phyloP scores from a whole-genome alignment of 1,140 invertebrate genomes.

The Eubasilissa regina region DNA sequence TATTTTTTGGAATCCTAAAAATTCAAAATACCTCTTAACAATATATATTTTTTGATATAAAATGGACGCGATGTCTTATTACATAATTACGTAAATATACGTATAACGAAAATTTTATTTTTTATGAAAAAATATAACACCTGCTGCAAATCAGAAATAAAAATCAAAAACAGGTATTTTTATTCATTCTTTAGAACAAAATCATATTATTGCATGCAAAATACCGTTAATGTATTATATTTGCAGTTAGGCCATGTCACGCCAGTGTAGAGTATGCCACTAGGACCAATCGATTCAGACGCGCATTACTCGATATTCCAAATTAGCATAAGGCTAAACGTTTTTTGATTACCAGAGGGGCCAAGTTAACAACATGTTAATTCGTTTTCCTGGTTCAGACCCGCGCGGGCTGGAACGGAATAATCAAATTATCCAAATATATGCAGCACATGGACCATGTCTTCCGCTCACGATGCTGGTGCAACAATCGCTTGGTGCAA shows the following conservation, averaged over 20 bases:
- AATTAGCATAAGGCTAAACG: slow-evolving; percentile 57
- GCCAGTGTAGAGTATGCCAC: slow-evolving; percentile 25
- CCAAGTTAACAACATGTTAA: slow-evolving; percentile 54
- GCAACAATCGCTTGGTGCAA: slow-evolving; percentile 43
- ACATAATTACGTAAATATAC: too few species aligned
- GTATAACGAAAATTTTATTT: too few species aligned
- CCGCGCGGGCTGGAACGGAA: slow-evolving; percentile 9
- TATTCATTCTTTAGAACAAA: too few species aligned
- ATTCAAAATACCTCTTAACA: too few species aligned
- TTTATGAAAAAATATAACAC: too few species aligned
- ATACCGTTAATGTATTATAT: too few species aligned
- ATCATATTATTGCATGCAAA: too few species aligned
- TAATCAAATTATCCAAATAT: slow-evolving; percentile 56
- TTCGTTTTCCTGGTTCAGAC: slow-evolving; percentile 30
- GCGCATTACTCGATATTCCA: slow-evolving; percentile 43
- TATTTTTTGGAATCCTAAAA: too few species aligned
- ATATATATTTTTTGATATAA: too few species aligned
- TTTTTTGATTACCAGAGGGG: slow-evolving; percentile 53
- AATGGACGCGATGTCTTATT: too few species aligned
- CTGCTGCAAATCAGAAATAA: too few species aligned
- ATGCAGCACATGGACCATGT: slow-evolving; percentile 55
- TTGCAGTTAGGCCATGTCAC: background rate
- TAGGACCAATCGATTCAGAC: slow-evolving; percentile 50
- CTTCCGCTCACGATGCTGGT: slow-evolving; percentile 24
- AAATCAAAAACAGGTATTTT: too few species aligned